Base-by-base conservation (phyloP, 2,888 invertebrate genomes). In the Drosophila birchii region DNA sequence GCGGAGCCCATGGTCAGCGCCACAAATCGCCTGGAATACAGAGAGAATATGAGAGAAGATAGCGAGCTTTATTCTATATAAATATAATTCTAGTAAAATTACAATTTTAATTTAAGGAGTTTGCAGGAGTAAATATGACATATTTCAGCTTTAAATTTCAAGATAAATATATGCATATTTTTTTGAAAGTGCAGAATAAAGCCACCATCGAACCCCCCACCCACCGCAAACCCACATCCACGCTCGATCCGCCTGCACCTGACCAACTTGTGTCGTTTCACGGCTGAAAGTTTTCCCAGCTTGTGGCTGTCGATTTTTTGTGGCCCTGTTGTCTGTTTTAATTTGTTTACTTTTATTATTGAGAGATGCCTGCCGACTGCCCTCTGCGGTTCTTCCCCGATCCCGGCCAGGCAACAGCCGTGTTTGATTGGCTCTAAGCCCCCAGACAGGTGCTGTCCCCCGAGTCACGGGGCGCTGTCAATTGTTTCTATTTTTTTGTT, bases 261-360 rank as follows among this genome's bases (percentile, higher is more conserved):
- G 84, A 69, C 78, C 80, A 86, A 86, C 83, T 86, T 88, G 79
- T 77, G 88, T 78, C 75, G 81, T 79, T 81, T 86, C 88, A 86
- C 80, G 76, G 80, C 81, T 63, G 49, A 81, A 86, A 88, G 69
- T 78, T 78, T 78, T 70, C 57, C 72, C 53, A 67, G 73, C 57
- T 75, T 82, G 82, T 67, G 81, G 79, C 75, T 77, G 79, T 75
- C 76, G 78, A 74, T 73, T 78, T 77, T 83, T 60, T 75, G 74
- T 70, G 54, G 69, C 61, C 61, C 76, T 76, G 79, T 81, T 83
- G 86, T 86, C 88, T 87, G 86, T 88, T 86, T 86, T 86, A 88
- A 88, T 86, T 86, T 86, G 88, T 88, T 86, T 86, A 80, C 88
- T 86, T 88, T 87, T 87, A 83, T 83, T 86, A 86, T 86, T 88